A percentile compares a stretch with the other conserved stretches of the same genome.
Evolutionary conservation across 2,888 invertebrate species (phyloP).

Genomic region (Caenorhabditis becei): DNA sequence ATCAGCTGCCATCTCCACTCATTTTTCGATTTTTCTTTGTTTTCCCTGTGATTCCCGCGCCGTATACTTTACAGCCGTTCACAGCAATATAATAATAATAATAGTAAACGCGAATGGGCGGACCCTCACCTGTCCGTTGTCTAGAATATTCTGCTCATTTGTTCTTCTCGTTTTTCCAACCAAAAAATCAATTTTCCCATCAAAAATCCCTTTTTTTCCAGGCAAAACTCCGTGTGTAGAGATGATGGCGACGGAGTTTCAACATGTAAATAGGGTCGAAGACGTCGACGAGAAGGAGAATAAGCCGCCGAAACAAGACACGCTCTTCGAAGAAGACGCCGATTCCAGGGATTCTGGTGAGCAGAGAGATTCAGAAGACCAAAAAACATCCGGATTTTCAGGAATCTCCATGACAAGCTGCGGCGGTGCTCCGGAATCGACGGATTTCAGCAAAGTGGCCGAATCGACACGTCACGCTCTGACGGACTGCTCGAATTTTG

Average conservation of each 20-base stretch:
- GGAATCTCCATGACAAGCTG: conserved; percentile 47
- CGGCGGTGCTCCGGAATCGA: background rate
- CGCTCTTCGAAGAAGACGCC: conserved; percentile 50
- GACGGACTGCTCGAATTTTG: conserved; percentile 56
- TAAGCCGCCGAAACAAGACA: background rate
- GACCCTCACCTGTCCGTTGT: too few relatives aligned
- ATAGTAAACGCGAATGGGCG: too few relatives aligned
- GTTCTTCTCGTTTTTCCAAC: too few relatives aligned
- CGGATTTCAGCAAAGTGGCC: conserved; percentile 24
- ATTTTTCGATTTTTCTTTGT: background rate
- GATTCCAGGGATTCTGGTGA: conserved; percentile 60
- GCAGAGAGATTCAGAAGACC: background rate
- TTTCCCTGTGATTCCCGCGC: background rate
- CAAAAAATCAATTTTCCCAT: conserved; percentile 4
- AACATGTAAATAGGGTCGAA: too few relatives aligned
- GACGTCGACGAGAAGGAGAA: background rate
- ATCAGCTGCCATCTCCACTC: too few relatives aligned
- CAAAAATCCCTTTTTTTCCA: conserved; percentile 15
- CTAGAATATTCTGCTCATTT: too few relatives aligned
- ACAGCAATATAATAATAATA: too few relatives aligned
- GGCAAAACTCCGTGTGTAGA: conserved; percentile 12
- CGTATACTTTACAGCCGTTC: too few relatives aligned
- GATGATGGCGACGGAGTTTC: conserved; percentile 40
- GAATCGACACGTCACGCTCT: conserved; percentile 35
- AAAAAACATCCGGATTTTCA: background rate